These are phyloP conservation scores for Pomacea maculata DNA, from an alignment of 1,140 invertebrate genomes.

Conservation along the genomic window DNA sequence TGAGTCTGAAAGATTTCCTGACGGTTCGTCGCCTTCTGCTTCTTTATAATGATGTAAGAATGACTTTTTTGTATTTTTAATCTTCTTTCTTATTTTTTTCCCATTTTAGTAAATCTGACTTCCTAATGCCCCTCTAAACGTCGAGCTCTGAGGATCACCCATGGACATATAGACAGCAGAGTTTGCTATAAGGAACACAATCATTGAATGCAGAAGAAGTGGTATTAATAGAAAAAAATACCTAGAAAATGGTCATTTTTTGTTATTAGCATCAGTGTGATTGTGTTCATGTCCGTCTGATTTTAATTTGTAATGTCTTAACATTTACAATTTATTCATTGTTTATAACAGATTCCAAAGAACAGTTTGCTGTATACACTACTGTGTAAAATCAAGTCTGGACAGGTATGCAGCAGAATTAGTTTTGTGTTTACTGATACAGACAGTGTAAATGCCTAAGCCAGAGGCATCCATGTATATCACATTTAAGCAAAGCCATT, in stretches of 20 bases:
- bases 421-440: not conserved
- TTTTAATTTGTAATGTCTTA: not conserved
- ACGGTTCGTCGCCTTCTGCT: constrained; percentile 57
- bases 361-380: constrained; percentile 45
- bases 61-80: not conserved
- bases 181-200: no score
- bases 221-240: no score
- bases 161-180: no score
- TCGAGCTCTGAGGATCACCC: no score
- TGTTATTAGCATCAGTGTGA: not conserved
- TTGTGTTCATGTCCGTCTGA: not conserved
- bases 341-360: constrained; percentile 42
- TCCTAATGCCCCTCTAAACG: not conserved
- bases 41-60: constrained; percentile 63
- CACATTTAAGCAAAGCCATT: no score
- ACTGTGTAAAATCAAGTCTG: constrained; percentile 33
- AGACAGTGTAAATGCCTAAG: not conserved
- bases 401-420: not conserved
- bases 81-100: not conserved
- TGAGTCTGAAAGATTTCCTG: constrained; percentile 65
- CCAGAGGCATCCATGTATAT: no score
- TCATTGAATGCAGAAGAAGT: no score
- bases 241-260: not conserved
- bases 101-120: not conserved
- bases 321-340: not conserved